Base-by-base conservation (phyloP, 2,888 invertebrate species). In the Drosophila anomalipes region DNA sequence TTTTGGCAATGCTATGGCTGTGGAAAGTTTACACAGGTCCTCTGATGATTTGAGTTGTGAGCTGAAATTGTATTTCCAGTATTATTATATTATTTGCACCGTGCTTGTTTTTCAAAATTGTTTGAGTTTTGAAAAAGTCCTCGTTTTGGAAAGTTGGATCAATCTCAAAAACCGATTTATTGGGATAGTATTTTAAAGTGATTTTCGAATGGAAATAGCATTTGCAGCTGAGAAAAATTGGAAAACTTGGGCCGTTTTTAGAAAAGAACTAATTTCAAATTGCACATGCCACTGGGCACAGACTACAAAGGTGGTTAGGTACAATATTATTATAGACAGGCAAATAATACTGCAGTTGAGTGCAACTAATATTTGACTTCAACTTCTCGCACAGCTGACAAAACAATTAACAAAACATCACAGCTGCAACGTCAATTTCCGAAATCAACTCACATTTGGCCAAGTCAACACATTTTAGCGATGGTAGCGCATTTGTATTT, bases 331-430 rank as follows among this genome's bases (percentile, higher is more conserved):
- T 22, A 10, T 7, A 33, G 12, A 12, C 22, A n/a, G n/a, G 10
- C 67, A 30, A 67, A 53, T 54, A 37, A 22, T 10, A 35, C 51
- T 32, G 12, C 60, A 52, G 32, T 70, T 37, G 26, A 58, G 61
- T 30, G 14, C 49, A 63, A 26, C 64, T 30, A 33, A 19, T 59
- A 51, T 76, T 75, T 74, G 33, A 51, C 44, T 63, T 52, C 12
- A 75, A 68, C 79, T 74, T 58, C 6, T 22, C 7, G 37, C 7
- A 30, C 19, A 33, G 73, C 58, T 28, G 32, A 49, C 69, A 76
- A 79, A 75, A 75, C 76, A 76, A 76, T 76, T 75, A 79, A 62
- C 61, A 19, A 51, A 62, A 62, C 41, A 66, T 51, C 52, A 53
- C 47, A 74, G 32, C 30, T 37, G 58, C 70, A 32, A 47, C 19